Base-by-base conservation (phyloP, 2,797 vertebrate genomes). In the Crocidura indochinensis region DNA sequence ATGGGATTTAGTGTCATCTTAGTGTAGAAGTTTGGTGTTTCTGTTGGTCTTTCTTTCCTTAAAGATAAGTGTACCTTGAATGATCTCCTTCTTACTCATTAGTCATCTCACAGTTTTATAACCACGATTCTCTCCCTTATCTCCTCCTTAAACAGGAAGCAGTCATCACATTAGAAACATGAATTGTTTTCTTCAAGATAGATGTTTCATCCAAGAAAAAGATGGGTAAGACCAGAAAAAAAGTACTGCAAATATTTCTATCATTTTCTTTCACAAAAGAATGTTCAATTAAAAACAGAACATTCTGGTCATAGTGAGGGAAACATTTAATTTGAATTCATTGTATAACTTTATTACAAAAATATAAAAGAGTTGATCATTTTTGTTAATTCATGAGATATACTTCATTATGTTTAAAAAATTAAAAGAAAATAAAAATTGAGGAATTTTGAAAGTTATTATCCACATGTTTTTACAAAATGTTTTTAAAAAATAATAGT, bases 351-450 rank as follows among this genome's bases (percentile, higher is more conserved):
- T 56, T 46, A 46, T 31, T 71, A 26, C 9, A 91, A 47, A 78
- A 88, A n/a, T 75, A 51, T 51, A 19, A 44, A 38, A 10, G 29
- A 85, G 29, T 2, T 53, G 29, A 81, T 56, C 22, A 88, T 19
- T 38, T 38, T 38, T 38, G 38, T 38, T 38, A 38, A 38, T 38
- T 38, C 38, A 38, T 38, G 38, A 38, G 38, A 38, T 38, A 38
- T 38, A 38, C 38, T 38, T 38, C 38, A 31, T 82, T 68, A 15
- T 65, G 8, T n/a, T 10, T 78, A 53, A 46, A 31, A 76, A 31
- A 3, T 44, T 8, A 72, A 78, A 77, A 78, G 26, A 17, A 91
- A 74, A 86, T 64, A 10, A 27, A 31, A 89, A 75, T 82, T 93
- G n/a, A 75, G 49, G 17, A 31, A 51, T 1, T 60, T 1, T 29